Evolutionary conservation across 2,888 invertebrate species (phyloP).

Genomic region (Machimus rusticus): DNA sequence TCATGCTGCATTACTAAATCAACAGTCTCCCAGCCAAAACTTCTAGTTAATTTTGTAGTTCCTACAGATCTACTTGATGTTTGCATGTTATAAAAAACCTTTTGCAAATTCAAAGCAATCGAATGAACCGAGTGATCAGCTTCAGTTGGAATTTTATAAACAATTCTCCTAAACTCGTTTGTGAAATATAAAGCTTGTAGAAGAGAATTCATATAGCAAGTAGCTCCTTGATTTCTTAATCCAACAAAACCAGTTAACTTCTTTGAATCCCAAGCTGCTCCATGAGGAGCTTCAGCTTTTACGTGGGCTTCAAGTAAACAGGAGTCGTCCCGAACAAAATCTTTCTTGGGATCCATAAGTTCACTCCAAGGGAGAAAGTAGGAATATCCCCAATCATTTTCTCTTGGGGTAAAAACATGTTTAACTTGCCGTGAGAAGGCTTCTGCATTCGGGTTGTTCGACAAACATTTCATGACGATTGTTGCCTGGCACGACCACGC

Average conservation of each 20-base stretch:
- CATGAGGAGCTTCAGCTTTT: conserved; percentile 87
- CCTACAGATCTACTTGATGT: conserved; percentile 98
- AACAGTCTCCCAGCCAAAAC: conserved; percentile 99
- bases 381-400: conserved; percentile 92
- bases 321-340: conserved; percentile 89
- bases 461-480: neutral
- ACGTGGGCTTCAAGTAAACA: conserved; percentile 83
- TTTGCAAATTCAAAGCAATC: conserved; percentile 88
- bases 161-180: conserved; percentile 88
- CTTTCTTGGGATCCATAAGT: conserved; percentile 88
- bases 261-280: conserved; percentile 98
- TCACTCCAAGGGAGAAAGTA: conserved; percentile 97
- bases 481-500: neutral
- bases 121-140: conserved; percentile 89
- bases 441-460: neutral
- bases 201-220: conserved; percentile 99
- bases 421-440: neutral
- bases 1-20: conserved; percentile 99
- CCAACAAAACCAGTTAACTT: conserved; percentile 92
- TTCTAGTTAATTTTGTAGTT: conserved; percentile 98
- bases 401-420: neutral
- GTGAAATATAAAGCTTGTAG: conserved; percentile 98
- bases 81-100: conserved; percentile 98
- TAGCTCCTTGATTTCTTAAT: conserved; percentile 98
- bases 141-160: conserved; percentile 99